A percentile compares a stretch with the other conserved stretches of the same genome.
Conservation (phyloP, 2,888 invertebrate genomes). For the Megaustenia siamemsis region DNA sequence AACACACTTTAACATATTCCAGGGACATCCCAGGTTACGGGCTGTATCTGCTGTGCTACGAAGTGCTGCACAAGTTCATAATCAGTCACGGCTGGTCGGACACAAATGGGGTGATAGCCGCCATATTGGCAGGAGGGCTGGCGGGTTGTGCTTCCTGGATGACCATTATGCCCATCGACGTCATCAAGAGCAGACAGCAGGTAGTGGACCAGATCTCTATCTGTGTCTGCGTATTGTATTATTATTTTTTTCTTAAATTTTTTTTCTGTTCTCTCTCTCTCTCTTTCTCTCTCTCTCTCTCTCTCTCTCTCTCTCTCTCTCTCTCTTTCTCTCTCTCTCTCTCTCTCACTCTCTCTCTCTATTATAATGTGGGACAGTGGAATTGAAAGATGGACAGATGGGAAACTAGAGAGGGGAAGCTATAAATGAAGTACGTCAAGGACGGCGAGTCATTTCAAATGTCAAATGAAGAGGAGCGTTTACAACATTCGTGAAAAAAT, state of each 20-base stretch:
- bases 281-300: not conserved
- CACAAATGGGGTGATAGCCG: slow-evolving; percentile 63
- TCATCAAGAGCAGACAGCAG: slow-evolving; percentile 87
- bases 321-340: not conserved
- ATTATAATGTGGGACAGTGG: too few species aligned
- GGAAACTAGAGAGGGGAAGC: too few species aligned
- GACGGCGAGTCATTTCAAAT: too few species aligned
- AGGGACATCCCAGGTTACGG: slow-evolving; percentile 85
- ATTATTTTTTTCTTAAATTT: not conserved
- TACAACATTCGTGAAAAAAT: too few species aligned
- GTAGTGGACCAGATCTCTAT: slow-evolving; percentile 80
- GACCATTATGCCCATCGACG: slow-evolving; percentile 86
- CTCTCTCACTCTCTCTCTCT: too few species aligned
- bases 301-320: not conserved
- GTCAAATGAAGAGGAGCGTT: too few species aligned
- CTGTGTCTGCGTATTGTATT: not conserved
- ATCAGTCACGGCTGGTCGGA: slow-evolving; percentile 61
- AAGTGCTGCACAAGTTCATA: slow-evolving; percentile 74
- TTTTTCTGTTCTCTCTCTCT: slow-evolving; percentile 1
- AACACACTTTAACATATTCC: not conserved
- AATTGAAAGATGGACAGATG: too few species aligned
- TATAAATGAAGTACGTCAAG: too few species aligned
- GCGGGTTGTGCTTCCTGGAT: slow-evolving; percentile 85
- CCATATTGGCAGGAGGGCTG: slow-evolving; percentile 78
- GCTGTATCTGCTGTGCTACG: slow-evolving; percentile 84